phyloP scores from a whole-genome alignment of 2,113 vertebrate species.

The Mus pahari region DNA sequence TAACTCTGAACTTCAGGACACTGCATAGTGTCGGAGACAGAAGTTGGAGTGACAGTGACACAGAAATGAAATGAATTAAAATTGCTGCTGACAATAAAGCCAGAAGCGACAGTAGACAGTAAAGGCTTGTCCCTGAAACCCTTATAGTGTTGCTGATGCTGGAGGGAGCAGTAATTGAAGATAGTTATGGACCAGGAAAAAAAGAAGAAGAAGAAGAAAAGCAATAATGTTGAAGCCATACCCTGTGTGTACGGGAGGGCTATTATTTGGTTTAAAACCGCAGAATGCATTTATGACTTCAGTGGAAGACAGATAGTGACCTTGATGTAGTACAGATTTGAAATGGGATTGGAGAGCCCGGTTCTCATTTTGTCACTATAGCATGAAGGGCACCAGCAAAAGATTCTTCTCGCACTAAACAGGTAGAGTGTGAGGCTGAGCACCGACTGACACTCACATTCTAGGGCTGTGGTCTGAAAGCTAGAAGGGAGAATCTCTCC shows the following conservation, averaged over 20 bases:
- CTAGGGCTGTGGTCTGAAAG: background rate
- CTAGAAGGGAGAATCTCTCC: background rate
- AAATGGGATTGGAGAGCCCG: slow-evolving; percentile 58
- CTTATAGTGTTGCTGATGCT: slow-evolving; percentile 70
- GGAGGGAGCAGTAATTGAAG: slow-evolving; percentile 80
- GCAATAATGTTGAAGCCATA: slow-evolving; percentile 78
- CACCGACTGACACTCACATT: background rate
- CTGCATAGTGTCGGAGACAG: slow-evolving; percentile 59
- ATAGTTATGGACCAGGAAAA: slow-evolving; percentile 67
- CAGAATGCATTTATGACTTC: slow-evolving; percentile 74
- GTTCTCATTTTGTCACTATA: slow-evolving; percentile 26
- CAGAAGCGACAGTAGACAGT: slow-evolving; percentile 67
- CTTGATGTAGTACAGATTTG: slow-evolving; percentile 68
- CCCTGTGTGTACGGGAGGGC: slow-evolving; percentile 65
- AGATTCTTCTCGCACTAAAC: background rate
- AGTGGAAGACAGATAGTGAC: slow-evolving; percentile 64
- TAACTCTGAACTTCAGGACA: slow-evolving; percentile 75
- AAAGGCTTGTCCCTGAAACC: slow-evolving; percentile 78
- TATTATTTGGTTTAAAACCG: slow-evolving; percentile 78
- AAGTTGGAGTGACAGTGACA: slow-evolving; percentile 70
- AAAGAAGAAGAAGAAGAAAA: slow-evolving; percentile 28
- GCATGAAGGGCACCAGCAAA: background rate
- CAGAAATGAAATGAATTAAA: slow-evolving; percentile 82
- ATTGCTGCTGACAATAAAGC: slow-evolving; percentile 81
- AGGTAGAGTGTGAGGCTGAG: background rate